These are phyloP conservation scores for Nezara viridula DNA, from an alignment of 2,888 invertebrate genomes.

Conservation along the genomic window DNA sequence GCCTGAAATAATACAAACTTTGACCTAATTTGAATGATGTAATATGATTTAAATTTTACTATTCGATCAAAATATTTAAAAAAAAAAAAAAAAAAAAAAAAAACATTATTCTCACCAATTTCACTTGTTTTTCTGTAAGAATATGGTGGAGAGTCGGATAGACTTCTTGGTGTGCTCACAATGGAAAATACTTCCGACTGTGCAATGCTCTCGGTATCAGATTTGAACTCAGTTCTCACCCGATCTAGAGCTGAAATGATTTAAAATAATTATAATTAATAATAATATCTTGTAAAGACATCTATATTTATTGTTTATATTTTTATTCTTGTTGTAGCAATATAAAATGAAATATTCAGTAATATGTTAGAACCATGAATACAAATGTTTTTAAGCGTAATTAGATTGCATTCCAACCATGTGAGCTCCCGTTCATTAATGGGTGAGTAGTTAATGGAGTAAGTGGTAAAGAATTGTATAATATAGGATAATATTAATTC, in stretches of 20 bases:
- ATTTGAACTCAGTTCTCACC: slow-evolving; percentile 76
- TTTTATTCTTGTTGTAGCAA: neutral
- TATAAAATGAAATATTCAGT: neutral
- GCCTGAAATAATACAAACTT: slow-evolving; percentile 55
- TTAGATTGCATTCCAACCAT: too few species aligned
- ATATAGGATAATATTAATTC: too few species aligned
- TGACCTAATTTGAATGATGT: neutral
- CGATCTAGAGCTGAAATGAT: slow-evolving; percentile 76
- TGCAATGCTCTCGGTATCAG: slow-evolving; percentile 71
- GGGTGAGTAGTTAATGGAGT: too few species aligned
- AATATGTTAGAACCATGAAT: too few species aligned
- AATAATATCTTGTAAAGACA: neutral
- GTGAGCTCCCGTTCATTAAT: too few species aligned
- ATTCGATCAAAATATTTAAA: too few species aligned
- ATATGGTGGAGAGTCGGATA: neutral
- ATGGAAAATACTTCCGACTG: slow-evolving; percentile 63
- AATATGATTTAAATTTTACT: neutral
- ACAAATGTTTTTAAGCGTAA: too few species aligned
- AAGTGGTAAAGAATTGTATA: too few species aligned
- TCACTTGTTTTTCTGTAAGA: slow-evolving; percentile 64
- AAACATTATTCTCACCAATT: slow-evolving; percentile 62
- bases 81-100: too few species aligned
- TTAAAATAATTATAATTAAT: neutral
- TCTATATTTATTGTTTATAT: neutral
- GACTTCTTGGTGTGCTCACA: slow-evolving; percentile 53